Evolutionary conservation across 2,888 invertebrate genomes (phyloP), one percentile per base, ranked within the genome.

Genomic region (Aplocera efformata): DNA sequence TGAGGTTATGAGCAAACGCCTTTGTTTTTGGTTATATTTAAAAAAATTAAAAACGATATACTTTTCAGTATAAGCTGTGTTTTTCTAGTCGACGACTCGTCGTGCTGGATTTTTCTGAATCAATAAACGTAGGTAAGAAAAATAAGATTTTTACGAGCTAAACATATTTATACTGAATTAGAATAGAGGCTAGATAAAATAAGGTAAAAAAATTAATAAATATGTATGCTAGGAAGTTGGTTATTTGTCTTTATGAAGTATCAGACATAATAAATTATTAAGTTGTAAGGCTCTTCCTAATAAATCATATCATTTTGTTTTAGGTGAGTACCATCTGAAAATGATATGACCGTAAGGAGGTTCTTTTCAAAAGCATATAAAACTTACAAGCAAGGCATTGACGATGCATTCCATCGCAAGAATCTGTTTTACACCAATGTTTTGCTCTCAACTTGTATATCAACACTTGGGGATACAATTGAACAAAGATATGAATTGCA

Each of bases 381-480:
- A 70, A 56, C 54, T 28, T 77, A 67, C 51, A 67, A 60, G 58
- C 51, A 60, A 40, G 69, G 65, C 20, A 8, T 60, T 36, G 52
- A 66, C 38, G 48, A 61, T 48, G 91, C 91, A 24, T 93, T 93
- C 62, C 88, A 80, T 60, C 73, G 78, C 24, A 94, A 91, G 70
- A 92, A 93, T 79, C 84, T 96, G 48, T 82, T 96, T 34, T 88
- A 91, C 53, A 97, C 97, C 30, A 97, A 97, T 82, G 90, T 95
- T 3, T 88, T 91, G 17, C 90, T 97, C 56, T 96, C 96, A 0
- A 82, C 93, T 42, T 79, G 90, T 0, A 89, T 96, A 30, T 96
- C 96, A n/a, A 91, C 91, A 1, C 56, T 90, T 6, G 97, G 97
- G 9, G 97, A 97, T 69, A 56, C 92, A 2, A 68, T 97, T 23